Percentiles rank a stretch among this genome's conserved stretches.
Evolutionary conservation across 2,113 vertebrate genomes (phyloP).

Genomic region (Procapra przewalskii): DNA sequence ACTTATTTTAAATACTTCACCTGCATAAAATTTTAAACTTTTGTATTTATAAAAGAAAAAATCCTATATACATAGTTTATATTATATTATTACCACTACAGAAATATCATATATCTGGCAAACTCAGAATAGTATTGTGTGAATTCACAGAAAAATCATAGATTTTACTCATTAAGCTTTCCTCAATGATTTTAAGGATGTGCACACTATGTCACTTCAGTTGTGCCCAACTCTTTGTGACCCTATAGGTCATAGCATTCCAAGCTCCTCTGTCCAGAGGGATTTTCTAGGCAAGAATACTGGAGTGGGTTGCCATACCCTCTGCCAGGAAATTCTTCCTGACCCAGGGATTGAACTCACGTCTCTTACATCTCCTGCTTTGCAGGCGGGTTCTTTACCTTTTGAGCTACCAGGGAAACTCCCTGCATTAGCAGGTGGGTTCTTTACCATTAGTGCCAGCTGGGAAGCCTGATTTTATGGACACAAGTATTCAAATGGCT

Average conservation of each 20-base stretch:
- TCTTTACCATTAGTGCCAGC: background rate
- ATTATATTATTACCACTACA: background rate
- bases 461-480: background rate
- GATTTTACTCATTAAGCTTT: background rate
- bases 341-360: background rate
- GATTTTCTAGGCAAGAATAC: background rate
- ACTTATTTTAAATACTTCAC: background rate
- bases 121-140: background rate
- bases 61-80: background rate
- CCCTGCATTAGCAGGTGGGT: background rate
- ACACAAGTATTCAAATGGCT: background rate
- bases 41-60: background rate
- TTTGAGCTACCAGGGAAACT: background rate
- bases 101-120: background rate
- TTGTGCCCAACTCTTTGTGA: background rate
- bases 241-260: background rate
- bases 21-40: background rate
- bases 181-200: background rate
- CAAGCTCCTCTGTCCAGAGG: background rate
- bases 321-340: background rate
- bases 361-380: background rate
- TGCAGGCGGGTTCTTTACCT: background rate
- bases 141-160: background rate
- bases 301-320: background rate
- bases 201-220: background rate